Evolutionary conservation across 2,888 invertebrate species (phyloP), one percentile per base, ranked within the genome.

Genomic region (Pollenia griseotomentosa): DNA sequence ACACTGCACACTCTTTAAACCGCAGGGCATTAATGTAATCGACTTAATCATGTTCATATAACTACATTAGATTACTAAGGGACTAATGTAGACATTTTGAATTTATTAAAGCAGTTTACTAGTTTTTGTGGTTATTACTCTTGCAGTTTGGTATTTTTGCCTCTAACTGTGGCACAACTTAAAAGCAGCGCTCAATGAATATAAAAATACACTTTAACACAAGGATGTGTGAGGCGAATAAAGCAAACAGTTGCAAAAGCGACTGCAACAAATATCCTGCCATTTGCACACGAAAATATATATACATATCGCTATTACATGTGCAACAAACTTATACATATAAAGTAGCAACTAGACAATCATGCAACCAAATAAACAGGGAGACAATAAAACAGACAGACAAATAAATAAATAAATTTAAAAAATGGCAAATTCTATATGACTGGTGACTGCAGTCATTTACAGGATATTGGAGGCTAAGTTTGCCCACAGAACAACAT

Each of bases 401-500:
- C 46, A 55, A 12, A 63, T 12, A 78, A 51, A 63, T 12, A 78
- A 51, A 77, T 73, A 78, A 82, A 80, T 73, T 53, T 6, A 42
- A 61, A 80, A 80, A 66, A 57, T 74, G 1, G n/a, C 42, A 66
- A 59, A 74, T 44, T 48, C 51, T 83, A 73, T 77, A 77, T 73
- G 66, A 46, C 59, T 73, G 59, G 59, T 68, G 71, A 73, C 84
- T 84, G 84, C 84, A 84, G 84, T 84, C 74, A 84, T 84, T 84
- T 68, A 48, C 84, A 84, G 84, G 68, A 84, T 84, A 79, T 84
- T 74, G 84, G 66, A 61, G 84, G 79, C 79, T 68, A 66, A 74
- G 53, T 61, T 83, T 61, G 16, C 61, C 68, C 79, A 84, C 74
- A 74, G 44, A 79, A 74, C 16, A 74, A 61, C 59, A 73, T 14